Evolutionary conservation across 2,113 vertebrate genomes (phyloP), one percentile per base, ranked within the genome.

Genomic region (Jaculus jaculus): DNA sequence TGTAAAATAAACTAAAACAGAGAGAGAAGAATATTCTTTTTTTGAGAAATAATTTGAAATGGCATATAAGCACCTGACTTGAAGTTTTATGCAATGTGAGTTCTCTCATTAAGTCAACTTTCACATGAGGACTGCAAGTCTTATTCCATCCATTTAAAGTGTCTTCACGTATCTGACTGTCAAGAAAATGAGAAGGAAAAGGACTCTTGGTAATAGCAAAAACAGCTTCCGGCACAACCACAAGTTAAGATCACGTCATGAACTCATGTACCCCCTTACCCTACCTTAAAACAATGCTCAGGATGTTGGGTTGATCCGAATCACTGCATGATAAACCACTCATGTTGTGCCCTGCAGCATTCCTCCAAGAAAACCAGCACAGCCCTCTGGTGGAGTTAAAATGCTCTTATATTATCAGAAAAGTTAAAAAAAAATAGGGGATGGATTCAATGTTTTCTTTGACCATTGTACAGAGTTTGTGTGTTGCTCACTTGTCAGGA

Each of bases 1-100:
- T 83, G 18, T 81, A 86, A 94, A 96, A 86, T 85, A 90, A 90
- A 26, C 51, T 20, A 63, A 12, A 89, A 88, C 68, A 89, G 39
- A 96, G 18, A 90, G 32, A 26, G 6, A 87, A 65, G 24, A 72
- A 80, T 61, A 87, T 95, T 65, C 24, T 84, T 91, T 54, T 54
- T 86, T 74, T 58, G 84, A 90, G 42, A 88, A 90, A 65, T 10
- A 30, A 81, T 65, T 86, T 94, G 92, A 90, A 37, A 54, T 92
- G 73, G 4, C 54, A 95, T 16, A 65, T 92, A 88, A 95, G 30
- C 47, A 42, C 69, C 61, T 92, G 30, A 73, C 47, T 74, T 87
- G 79, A 95, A 47, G 26, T 77, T 81, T 51, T n/a, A n/a, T 42
- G 34, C 30, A 39, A 72, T 39, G 20, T 34, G 78, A 92, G 5